These are phyloP conservation scores for Eulemur coronatus DNA, from an alignment of 2,797 vertebrate genomes.

Conservation along the genomic window DNA sequence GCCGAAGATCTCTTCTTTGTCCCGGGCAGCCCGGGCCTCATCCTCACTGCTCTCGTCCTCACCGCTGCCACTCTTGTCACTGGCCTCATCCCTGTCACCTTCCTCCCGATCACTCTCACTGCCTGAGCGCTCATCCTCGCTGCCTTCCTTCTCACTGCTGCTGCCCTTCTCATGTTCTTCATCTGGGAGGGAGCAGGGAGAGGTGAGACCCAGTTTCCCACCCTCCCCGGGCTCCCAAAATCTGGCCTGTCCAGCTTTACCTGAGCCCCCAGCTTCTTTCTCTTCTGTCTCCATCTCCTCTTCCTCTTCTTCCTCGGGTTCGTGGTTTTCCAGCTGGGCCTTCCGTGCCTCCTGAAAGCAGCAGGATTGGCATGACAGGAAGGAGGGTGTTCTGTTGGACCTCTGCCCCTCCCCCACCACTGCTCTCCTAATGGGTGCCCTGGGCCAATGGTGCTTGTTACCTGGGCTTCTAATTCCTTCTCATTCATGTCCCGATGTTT, in stretches of 20 bases:
- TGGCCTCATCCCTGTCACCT: slow-evolving; percentile 68
- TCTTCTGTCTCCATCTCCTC: slow-evolving; percentile 91
- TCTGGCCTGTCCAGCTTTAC: slow-evolving; percentile 74
- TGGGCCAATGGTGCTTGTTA: slow-evolving; percentile 63
- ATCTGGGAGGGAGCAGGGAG: slow-evolving; percentile 66
- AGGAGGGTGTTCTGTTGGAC: not conserved
- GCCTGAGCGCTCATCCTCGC: slow-evolving; percentile 75
- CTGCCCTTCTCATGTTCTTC: slow-evolving; percentile 93
- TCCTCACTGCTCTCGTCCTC: slow-evolving; percentile 91
- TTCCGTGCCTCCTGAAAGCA: slow-evolving; percentile 91
- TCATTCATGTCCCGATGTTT: slow-evolving; percentile 98
- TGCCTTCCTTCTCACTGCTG: slow-evolving; percentile 88
- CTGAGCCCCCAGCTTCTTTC: slow-evolving; percentile 90
- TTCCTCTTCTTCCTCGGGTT: slow-evolving; percentile 96
- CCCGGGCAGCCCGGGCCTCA: slow-evolving; percentile 92
- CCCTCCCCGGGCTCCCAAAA: not conserved
- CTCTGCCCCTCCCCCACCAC: not conserved
- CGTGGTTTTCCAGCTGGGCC: slow-evolving; percentile 97
- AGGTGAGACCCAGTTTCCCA: not conserved
- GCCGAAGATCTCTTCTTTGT: slow-evolving; percentile 86
- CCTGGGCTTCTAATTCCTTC: slow-evolving; percentile 97
- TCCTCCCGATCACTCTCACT: slow-evolving; percentile 83
- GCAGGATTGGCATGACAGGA: not conserved
- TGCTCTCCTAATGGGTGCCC: not conserved
- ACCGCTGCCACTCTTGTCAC: slow-evolving; percentile 74